phyloP scores from a whole-genome alignment of 2,797 vertebrate genomes.

The Enteromius thamalakanensis region DNA sequence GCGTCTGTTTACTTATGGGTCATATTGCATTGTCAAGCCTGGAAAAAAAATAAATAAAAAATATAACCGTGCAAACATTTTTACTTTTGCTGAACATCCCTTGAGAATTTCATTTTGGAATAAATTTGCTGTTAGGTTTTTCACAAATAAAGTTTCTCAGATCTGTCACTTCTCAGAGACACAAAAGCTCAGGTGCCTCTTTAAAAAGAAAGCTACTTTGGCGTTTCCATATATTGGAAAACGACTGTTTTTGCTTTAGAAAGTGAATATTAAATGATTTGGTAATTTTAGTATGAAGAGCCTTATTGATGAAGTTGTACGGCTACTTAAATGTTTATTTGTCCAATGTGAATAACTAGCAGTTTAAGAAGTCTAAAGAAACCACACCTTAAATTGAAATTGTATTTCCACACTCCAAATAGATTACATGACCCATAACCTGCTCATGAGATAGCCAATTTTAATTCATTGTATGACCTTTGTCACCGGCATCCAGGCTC shows the following conservation, averaged over 20 bases:
- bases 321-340: not conserved
- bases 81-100: not conserved
- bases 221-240: not conserved
- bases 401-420: not conserved
- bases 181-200: not conserved
- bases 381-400: not conserved
- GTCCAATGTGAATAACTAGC: not conserved
- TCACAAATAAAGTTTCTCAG: not conserved
- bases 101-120: not conserved
- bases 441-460: constrained; percentile 5
- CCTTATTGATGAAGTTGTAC: not conserved
- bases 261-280: not conserved
- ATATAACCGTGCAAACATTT: too few relatives aligned
- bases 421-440: not conserved
- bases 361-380: not conserved
- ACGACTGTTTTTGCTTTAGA: not conserved
- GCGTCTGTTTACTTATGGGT: not conserved
- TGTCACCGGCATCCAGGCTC: not conserved
- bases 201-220: not conserved
- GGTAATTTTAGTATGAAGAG: not conserved
- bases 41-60: not conserved
- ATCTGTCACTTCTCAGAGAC: not conserved
- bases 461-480: constrained; percentile 36
- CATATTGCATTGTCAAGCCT: not conserved
- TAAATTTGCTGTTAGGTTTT: not conserved